Percentiles rank a stretch among this genome's conserved stretches.
Evolutionary conservation across 2,888 invertebrate species (phyloP).

Genomic region (Drosophila kanekoi): DNA sequence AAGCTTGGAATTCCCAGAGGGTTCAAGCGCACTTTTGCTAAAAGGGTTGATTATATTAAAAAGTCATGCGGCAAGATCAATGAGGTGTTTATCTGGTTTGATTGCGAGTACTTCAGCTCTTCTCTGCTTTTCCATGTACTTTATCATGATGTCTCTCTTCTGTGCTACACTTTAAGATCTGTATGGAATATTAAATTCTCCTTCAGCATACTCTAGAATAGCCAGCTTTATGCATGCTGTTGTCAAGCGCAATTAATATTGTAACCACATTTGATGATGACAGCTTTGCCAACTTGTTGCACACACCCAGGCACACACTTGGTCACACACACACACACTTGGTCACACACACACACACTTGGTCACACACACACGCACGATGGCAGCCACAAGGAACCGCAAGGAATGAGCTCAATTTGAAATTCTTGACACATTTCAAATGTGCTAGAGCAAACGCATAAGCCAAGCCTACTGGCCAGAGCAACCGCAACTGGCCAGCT

Average conservation of each 20-base stretch:
- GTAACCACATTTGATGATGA: conserved; percentile 38
- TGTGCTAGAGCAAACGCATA: conserved; percentile 15
- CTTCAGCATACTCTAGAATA: too few species aligned
- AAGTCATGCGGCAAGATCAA: background rate
- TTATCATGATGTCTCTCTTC: too few species aligned
- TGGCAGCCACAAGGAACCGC: conserved; percentile 19
- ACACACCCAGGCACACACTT: too few species aligned
- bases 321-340: too few species aligned
- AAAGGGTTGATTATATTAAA: background rate
- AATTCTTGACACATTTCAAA: conserved; percentile 34
- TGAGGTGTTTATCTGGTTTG: background rate
- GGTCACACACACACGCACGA: background rate
- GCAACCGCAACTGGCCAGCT: conserved; percentile 38
- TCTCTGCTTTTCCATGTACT: background rate
- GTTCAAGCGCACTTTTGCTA: too few species aligned
- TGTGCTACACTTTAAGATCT: background rate
- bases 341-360: conserved; percentile 9
- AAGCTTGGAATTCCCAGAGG: conserved; percentile 3
- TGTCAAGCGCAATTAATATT: conserved; percentile 33
- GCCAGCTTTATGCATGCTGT: background rate
- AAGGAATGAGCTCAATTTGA: conserved; percentile 5
- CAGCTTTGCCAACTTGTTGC: conserved; percentile 45
- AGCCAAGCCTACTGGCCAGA: background rate
- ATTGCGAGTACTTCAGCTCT: background rate
- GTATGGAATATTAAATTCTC: background rate